phyloP scores from a whole-genome alignment of 2,888 invertebrate genomes.

The Andricus quercusramuli region DNA sequence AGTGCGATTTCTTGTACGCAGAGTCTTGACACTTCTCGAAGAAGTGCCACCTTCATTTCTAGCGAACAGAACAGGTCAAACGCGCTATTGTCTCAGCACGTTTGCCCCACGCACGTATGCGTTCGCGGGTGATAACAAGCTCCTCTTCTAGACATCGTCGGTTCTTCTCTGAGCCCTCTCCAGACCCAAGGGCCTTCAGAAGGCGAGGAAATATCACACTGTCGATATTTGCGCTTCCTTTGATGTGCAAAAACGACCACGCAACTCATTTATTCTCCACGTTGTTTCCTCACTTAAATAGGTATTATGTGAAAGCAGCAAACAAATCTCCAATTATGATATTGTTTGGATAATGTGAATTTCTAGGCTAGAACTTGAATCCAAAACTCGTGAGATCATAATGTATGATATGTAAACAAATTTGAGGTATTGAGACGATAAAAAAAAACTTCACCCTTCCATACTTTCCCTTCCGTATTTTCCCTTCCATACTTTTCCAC shows the following conservation, averaged over 20 bases:
- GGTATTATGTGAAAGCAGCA: no score
- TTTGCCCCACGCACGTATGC: constrained; percentile 44
- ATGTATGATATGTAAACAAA: no score
- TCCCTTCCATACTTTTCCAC: no score
- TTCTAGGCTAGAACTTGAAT: no score
- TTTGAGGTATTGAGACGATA: no score
- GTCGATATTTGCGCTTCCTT: constrained; percentile 42
- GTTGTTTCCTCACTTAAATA: background rate
- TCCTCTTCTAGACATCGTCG: constrained; percentile 65
- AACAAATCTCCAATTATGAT: no score
- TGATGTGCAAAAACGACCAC: constrained; percentile 13
- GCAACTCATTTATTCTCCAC: constrained; percentile 19
- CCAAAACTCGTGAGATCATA: no score
- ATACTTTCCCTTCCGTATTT: no score
- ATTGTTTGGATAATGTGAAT: no score
- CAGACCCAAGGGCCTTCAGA: constrained; percentile 69
- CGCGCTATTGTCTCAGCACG: constrained; percentile 57
- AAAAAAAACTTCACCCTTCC: no score
- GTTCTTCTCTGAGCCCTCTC: constrained; percentile 69
- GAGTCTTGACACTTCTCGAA: background rate
- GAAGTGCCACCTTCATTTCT: constrained; percentile 47
- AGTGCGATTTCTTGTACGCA: background rate
- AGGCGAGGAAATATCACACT: constrained; percentile 64
- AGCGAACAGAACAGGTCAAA: constrained; percentile 58
- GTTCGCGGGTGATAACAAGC: constrained; percentile 72